These are phyloP conservation scores for Plagiodera versicolora DNA, from an alignment of 2,888 invertebrate species.

Conservation along the genomic window DNA sequence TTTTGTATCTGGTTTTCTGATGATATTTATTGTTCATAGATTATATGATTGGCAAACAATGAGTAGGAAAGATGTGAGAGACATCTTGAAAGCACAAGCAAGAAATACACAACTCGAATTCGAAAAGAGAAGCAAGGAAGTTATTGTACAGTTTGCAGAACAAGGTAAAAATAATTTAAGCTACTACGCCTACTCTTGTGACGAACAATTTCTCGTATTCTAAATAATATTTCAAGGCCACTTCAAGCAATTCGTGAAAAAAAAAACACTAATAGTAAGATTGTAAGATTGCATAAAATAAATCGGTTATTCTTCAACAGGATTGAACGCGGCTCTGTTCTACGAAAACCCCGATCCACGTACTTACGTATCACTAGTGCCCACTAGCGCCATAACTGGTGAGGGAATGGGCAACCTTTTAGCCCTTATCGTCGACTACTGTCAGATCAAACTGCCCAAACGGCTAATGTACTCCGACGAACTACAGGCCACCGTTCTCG, in stretches of 20 bases:
- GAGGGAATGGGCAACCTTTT: conserved; percentile 96
- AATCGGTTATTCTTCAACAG: conserved; percentile 18
- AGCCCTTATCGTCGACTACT: conserved; percentile 88
- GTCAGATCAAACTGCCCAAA: conserved; percentile 66
- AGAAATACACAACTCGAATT: conserved; percentile 91
- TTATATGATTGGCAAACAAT: conserved; percentile 96
- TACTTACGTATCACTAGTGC: conserved; percentile 92
- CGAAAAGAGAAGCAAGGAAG: conserved; percentile 82
- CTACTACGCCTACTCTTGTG: too few species aligned
- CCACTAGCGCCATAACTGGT: conserved; percentile 96
- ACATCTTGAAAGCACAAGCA: conserved; percentile 86
- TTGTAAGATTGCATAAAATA: too few species aligned
- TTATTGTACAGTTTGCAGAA: conserved; percentile 92
- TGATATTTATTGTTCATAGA: conserved; percentile 44
- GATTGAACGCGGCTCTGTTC: conserved; percentile 89
- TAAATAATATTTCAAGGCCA: too few species aligned
- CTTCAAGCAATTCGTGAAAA: too few species aligned
- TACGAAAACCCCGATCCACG: conserved; percentile 94
- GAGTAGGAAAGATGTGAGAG: conserved; percentile 85
- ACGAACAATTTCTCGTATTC: too few species aligned
- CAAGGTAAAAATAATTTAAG: conserved; percentile 67
- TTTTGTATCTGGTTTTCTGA: conserved; percentile 8
- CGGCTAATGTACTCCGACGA: conserved; percentile 90
- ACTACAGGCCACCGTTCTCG: conserved; percentile 76
- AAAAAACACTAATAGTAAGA: too few species aligned